phyloP scores from a whole-genome alignment of 2,888 invertebrate genomes.

The Amiota mariae region DNA sequence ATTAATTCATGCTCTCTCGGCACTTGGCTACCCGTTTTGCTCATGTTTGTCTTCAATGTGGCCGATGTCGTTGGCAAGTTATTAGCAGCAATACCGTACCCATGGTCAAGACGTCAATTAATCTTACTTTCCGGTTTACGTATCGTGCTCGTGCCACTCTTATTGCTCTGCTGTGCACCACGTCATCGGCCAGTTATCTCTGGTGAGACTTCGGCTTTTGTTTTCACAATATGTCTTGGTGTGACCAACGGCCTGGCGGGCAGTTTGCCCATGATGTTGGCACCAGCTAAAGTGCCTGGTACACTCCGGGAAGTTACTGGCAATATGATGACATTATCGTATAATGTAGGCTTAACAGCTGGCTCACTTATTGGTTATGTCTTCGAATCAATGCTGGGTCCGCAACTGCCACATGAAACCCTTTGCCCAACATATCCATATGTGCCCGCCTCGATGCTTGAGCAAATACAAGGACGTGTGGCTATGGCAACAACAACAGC shows the following conservation, averaged over 20 bases:
- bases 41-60: slow-evolving; percentile 91
- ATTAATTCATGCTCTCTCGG: slow-evolving; percentile 87
- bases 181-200: slow-evolving; percentile 83
- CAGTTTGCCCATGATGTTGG: slow-evolving; percentile 93
- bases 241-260: slow-evolving; percentile 91
- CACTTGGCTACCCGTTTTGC: slow-evolving; percentile 92
- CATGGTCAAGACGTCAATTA: slow-evolving; percentile 87
- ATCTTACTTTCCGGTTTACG: slow-evolving; percentile 84
- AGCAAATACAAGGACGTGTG: slow-evolving; percentile 52
- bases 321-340: slow-evolving; percentile 95
- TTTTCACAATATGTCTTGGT: slow-evolving; percentile 82
- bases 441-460: slow-evolving; percentile 59
- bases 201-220: slow-evolving; percentile 79
- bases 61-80: slow-evolving; percentile 87
- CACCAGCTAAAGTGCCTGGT: slow-evolving; percentile 88
- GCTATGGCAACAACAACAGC: slow-evolving; percentile 48
- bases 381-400: slow-evolving; percentile 79
- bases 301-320: slow-evolving; percentile 91
- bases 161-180: slow-evolving; percentile 88
- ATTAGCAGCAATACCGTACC: slow-evolving; percentile 85
- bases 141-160: slow-evolving; percentile 84
- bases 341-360: slow-evolving; percentile 88
- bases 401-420: slow-evolving; percentile 71
- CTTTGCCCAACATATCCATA: slow-evolving; percentile 74
- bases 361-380: slow-evolving; percentile 90